phyloP scores from a whole-genome alignment of 2,113 vertebrate species.

The Naja naja region DNA sequence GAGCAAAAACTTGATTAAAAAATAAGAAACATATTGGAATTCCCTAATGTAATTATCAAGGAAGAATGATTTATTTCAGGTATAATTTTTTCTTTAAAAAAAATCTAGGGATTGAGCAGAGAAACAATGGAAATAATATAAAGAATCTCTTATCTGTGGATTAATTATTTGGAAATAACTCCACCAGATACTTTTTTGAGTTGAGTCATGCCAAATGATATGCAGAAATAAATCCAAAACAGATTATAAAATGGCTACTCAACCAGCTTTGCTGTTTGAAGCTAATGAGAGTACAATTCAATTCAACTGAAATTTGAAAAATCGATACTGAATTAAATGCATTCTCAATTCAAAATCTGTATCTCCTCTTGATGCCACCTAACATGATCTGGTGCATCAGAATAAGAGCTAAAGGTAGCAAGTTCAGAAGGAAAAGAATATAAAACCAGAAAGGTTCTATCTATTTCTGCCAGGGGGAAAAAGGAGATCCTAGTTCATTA shows the following conservation, averaged over 20 bases:
- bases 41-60: constrained; percentile 16
- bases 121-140: neutral
- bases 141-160: constrained; percentile 5
- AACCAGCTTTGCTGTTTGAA: neutral
- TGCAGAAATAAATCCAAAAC: neutral
- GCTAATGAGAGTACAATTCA: neutral
- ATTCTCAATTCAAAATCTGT: neutral
- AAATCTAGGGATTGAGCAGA: neutral
- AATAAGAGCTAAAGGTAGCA: neutral
- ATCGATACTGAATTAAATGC: neutral
- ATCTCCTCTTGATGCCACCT: neutral
- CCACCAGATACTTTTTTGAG: neutral
- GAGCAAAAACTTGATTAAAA: neutral
- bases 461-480: neutral
- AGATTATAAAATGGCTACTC: neutral
- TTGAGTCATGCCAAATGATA: neutral
- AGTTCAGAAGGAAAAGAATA: neutral
- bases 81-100: neutral
- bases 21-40: constrained; percentile 30
- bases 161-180: neutral
- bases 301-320: neutral
- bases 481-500: neutral
- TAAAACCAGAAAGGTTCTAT: neutral
- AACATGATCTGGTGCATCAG: neutral
- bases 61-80: constrained; percentile 9